Evolutionary conservation across 2,888 invertebrate genomes (phyloP), one percentile per base, ranked within the genome.

Genomic region (Dione juno): DNA sequence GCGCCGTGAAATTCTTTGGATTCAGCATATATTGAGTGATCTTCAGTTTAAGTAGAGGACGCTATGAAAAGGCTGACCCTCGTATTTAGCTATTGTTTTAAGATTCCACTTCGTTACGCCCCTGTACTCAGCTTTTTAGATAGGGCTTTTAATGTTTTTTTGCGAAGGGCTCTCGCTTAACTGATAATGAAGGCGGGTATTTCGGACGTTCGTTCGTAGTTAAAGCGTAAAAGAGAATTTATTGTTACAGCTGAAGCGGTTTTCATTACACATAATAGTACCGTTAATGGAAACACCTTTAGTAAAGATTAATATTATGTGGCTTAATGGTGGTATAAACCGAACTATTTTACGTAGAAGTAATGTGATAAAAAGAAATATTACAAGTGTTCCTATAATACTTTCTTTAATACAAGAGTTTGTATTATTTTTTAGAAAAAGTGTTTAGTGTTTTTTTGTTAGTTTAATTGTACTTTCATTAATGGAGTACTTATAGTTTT

Each of bases 51-150:
- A 90, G 74, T 67, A 70, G 89, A 71, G 89, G 84, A 88, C 86
- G 84, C 88, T 85, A 88, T 83, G 85, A 81, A 79, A 83, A 85
- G 84, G 80, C 83, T 83, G 82, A 85, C 90, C 90, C 90, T 87
- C 81, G 87, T 86, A 87, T 91, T 92, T 87, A 83, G 92, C 92
- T 91, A 92, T 93, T 92, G 93, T 93, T 93, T 93, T 91, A 93
- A 92, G 91, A 90, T 88, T 85, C 86, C 89, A 88, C 91, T 93
- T 92, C 88, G 91, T 92, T 91, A 91, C 92, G 84, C 91, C 90
- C 90, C 88, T 79, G 82, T 84, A 81, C 87, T 92, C 86, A 83
- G 81, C 81, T 78, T 88, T 86, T 82, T 82, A 88, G 88, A 89
- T 85, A 85, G 84, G 77, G 78, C 85, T 88, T 88, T 90, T 88